phyloP scores from a whole-genome alignment of 2,888 invertebrate genomes.

The Cephalotes varians region DNA sequence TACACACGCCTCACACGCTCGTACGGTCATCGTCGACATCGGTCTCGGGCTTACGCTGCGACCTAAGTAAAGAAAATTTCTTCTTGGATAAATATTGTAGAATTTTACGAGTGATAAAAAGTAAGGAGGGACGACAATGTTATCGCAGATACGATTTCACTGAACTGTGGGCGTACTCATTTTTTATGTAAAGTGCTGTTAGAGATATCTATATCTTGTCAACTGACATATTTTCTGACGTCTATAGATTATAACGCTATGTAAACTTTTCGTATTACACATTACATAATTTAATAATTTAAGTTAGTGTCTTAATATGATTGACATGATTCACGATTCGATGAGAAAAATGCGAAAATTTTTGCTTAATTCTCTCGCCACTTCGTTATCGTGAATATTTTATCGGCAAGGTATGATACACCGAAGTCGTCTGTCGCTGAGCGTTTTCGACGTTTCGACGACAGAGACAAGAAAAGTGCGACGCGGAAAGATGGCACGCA shows the following conservation, averaged over 20 bases:
- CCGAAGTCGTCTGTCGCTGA: slow-evolving; percentile 2
- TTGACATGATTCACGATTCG: neutral
- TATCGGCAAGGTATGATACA: slow-evolving; percentile 23
- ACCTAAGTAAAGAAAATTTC: slow-evolving; percentile 50
- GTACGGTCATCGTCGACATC: slow-evolving; percentile 64
- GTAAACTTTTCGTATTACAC: neutral
- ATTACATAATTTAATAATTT: slow-evolving; percentile 6
- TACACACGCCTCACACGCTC: slow-evolving; percentile 64
- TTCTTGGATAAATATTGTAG: slow-evolving; percentile 18
- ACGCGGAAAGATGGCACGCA: slow-evolving; percentile 48
- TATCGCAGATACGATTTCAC: slow-evolving; percentile 16
- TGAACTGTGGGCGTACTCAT: neutral
- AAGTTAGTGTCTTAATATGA: neutral
- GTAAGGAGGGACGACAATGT: neutral
- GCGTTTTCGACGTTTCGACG: slow-evolving; percentile 27
- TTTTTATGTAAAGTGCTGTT: slow-evolving; percentile 18
- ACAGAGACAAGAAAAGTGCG: slow-evolving; percentile 39
- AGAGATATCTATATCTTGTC: slow-evolving; percentile 14
- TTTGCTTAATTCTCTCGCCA: too few relatives aligned
- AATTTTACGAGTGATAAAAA: slow-evolving; percentile 19
- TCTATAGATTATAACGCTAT: neutral
- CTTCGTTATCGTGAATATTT: slow-evolving; percentile 5
- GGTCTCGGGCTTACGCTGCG: slow-evolving; percentile 56
- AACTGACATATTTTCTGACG: slow-evolving; percentile 4
- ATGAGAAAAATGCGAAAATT: neutral